phyloP scores from a whole-genome alignment of 2,888 invertebrate species.

The Leucozona laternaria region DNA sequence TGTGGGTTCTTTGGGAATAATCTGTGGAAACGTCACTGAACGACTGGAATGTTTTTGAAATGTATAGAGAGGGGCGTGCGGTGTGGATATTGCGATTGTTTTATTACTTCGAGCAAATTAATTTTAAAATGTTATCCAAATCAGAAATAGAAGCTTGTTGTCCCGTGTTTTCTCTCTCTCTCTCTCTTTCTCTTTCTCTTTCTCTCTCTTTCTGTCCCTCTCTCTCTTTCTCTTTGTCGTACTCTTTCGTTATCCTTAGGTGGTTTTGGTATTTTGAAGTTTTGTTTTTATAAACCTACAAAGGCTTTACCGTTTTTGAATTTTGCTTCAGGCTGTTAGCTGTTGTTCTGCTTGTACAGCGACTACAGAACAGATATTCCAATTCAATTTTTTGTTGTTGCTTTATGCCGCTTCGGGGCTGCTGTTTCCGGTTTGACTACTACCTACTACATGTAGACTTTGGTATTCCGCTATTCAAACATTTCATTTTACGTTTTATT shows the following conservation, averaged over 20 bases:
- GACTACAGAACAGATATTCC: no score
- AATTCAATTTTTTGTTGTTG: no score
- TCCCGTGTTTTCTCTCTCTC: background rate
- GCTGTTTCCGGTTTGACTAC: background rate
- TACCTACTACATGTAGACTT: constrained; percentile 8
- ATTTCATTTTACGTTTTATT: constrained; percentile 28
- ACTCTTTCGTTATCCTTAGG: constrained; percentile 28
- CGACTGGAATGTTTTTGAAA: constrained; percentile 6
- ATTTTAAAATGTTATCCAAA: constrained; percentile 60
- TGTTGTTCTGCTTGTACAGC: constrained; percentile 26
- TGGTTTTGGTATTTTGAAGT: constrained; percentile 20
- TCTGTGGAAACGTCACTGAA: constrained; percentile 34
- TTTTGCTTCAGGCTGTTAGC: constrained; percentile 26
- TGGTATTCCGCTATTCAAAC: constrained; percentile 40
- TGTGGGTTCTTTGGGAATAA: constrained; percentile 41
- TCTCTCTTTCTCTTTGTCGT: no score
- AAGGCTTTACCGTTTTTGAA: constrained; percentile 21
- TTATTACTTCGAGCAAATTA: constrained; percentile 63
- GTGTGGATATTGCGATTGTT: constrained; percentile 18
- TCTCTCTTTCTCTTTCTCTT: background rate
- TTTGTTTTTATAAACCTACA: background rate
- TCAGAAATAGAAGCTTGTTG: constrained; percentile 44
- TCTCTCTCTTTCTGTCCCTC: no score
- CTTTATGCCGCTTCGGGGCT: no score
- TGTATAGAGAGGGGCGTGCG: background rate